These are phyloP conservation scores for Luperina testacea DNA, from an alignment of 2,888 invertebrate genomes.

Conservation along the genomic window DNA sequence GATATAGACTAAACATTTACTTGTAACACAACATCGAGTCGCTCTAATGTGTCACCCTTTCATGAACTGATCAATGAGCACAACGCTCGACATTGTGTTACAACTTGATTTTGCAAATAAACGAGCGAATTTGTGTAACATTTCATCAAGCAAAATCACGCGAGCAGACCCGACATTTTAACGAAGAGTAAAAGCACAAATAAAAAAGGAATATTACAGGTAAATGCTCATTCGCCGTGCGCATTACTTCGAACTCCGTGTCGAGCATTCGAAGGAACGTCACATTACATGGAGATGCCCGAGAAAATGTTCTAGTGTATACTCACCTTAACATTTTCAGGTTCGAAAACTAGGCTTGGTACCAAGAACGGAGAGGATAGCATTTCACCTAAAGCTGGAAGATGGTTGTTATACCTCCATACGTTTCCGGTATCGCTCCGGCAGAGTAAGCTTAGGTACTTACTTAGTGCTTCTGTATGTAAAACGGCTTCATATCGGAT, in stretches of 20 bases:
- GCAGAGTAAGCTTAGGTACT: slow-evolving; percentile 35
- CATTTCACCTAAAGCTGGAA: slow-evolving; percentile 29
- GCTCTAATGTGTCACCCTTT: not conserved
- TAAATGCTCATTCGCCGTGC: not conserved
- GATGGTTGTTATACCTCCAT: slow-evolving; percentile 23
- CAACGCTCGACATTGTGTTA: not conserved
- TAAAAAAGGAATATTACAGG: not conserved
- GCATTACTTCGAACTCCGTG: not conserved
- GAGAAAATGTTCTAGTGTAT: not conserved
- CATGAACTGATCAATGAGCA: not conserved
- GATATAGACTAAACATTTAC: not conserved
- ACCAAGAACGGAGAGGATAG: slow-evolving; percentile 25
- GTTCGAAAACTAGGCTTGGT: slow-evolving; percentile 29
- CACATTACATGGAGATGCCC: not conserved
- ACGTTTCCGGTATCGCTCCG: slow-evolving; percentile 34
- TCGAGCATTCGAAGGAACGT: not conserved
- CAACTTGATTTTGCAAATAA: not conserved
- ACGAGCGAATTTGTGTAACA: not conserved
- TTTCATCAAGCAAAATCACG: not conserved
- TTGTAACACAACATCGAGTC: not conserved
- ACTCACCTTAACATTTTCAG: slow-evolving; percentile 21
- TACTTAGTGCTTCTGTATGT: slow-evolving; percentile 57
- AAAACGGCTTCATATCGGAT: slow-evolving; percentile 42
- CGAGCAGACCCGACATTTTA: not conserved
- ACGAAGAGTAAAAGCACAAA: not conserved